Percentiles rank a stretch among this genome's conserved stretches.
These are phyloP conservation scores for Drosophila repletoides DNA, from an alignment of 1,140 invertebrate genomes.

Conservation along the genomic window DNA sequence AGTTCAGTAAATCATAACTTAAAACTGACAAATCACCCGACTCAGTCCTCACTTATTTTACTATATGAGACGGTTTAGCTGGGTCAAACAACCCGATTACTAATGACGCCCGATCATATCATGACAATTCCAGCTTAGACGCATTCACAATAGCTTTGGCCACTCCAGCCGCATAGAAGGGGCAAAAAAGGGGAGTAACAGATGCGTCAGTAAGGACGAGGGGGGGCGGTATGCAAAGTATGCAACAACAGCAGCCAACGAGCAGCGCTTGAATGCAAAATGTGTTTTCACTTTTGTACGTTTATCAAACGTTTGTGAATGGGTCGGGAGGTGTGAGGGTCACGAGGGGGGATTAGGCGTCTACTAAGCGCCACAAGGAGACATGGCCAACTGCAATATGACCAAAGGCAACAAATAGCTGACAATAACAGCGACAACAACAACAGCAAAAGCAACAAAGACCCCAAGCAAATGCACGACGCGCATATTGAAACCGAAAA, in stretches of 20 bases:
- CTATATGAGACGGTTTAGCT: not conserved
- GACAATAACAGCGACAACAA: slow-evolving; percentile 60
- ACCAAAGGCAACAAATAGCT: slow-evolving; percentile 73
- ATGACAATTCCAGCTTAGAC: slow-evolving; percentile 38
- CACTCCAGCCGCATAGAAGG: not conserved
- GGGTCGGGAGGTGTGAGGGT: not conserved
- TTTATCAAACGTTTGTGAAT: slow-evolving; percentile 57
- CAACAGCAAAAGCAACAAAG: slow-evolving; percentile 31
- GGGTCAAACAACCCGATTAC: slow-evolving; percentile 25
- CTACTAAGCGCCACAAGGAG: slow-evolving; percentile 56
- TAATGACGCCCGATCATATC: slow-evolving; percentile 45
- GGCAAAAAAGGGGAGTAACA: not conserved
- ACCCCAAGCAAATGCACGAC: slow-evolving; percentile 71
- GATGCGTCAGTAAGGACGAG: not conserved
- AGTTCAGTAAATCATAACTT: slow-evolving; percentile 5
- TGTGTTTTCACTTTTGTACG: slow-evolving; percentile 76
- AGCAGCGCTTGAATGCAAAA: slow-evolving; percentile 53
- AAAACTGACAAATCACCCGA: slow-evolving; percentile 1
- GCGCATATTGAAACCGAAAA: slow-evolving; percentile 77
- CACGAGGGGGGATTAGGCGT: slow-evolving; percentile 6
- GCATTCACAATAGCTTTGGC: slow-evolving; percentile 20
- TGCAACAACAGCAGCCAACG: slow-evolving; percentile 14
- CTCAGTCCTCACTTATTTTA: not conserved
- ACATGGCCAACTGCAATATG: slow-evolving; percentile 63
- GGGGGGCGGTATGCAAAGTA: slow-evolving; percentile 16